These are phyloP conservation scores for Bursaphelenchus mucronatus DNA, from an alignment of 1,140 invertebrate genomes.

Conservation along the genomic window DNA sequence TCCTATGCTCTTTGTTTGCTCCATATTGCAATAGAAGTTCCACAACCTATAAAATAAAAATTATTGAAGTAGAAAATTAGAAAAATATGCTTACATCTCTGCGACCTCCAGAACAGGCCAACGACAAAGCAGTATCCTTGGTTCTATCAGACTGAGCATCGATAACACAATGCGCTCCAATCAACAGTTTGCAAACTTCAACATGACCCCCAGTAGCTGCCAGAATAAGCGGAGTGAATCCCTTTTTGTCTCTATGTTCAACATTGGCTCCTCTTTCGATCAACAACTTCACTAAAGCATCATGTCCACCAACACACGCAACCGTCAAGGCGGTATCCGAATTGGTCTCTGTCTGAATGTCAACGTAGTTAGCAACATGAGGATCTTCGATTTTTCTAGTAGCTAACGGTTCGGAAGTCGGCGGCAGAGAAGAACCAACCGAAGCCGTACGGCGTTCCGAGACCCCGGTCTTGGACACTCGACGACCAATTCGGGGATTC, in stretches of 20 bases:
- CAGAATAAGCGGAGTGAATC: constrained; percentile 92
- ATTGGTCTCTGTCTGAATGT: constrained; percentile 93
- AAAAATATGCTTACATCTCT: constrained; percentile 69
- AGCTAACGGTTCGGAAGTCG: not conserved
- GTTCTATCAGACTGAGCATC: constrained; percentile 97
- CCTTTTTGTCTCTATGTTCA: constrained; percentile 96
- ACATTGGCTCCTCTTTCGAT: constrained; percentile 87
- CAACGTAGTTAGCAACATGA: constrained; percentile 64
- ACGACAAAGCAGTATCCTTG: constrained; percentile 92
- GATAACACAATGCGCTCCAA: constrained; percentile 86
- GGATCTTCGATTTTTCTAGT: not conserved
- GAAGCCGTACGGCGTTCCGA: constrained; percentile 4
- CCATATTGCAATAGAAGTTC: constrained; percentile 79
- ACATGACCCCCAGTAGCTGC: constrained; percentile 94
- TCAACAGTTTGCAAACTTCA: constrained; percentile 83
- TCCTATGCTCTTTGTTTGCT: constrained; percentile 97
- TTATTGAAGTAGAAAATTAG: not conserved
- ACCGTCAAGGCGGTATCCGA: constrained; percentile 94
- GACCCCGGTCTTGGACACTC: not conserved
- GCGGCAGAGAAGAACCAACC: not conserved
- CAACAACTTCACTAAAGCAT: constrained; percentile 70
- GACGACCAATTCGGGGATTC: not conserved
- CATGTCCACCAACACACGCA: constrained; percentile 91
- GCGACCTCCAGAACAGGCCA: constrained; percentile 92
- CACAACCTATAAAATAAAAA: constrained; percentile 69